These are phyloP conservation scores for Lophius americanus DNA, from an alignment of 2,797 vertebrate genomes.

Conservation along the genomic window DNA sequence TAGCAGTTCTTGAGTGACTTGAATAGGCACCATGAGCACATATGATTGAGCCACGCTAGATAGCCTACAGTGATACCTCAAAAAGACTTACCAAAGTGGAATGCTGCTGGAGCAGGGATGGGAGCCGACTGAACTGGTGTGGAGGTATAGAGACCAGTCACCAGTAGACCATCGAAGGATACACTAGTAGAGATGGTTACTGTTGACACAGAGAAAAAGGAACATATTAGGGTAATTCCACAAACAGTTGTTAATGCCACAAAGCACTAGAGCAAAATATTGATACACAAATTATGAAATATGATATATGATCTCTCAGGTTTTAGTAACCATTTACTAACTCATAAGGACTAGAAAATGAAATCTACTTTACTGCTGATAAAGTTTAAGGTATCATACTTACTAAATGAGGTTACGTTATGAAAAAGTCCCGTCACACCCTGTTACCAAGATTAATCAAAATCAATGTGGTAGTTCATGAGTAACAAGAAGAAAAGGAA, in stretches of 20 bases:
- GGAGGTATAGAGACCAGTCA: constrained; percentile 97
- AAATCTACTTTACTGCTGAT: constrained; percentile 13
- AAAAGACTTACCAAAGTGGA: constrained; percentile 93
- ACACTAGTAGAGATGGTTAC: constrained; percentile 97
- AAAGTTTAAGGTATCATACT: constrained; percentile 29
- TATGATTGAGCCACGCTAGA: constrained; percentile 8
- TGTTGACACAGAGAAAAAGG: constrained; percentile 71
- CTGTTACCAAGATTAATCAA: no score
- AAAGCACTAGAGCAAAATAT: background rate
- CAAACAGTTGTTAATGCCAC: background rate
- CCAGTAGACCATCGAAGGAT: constrained; percentile 94
- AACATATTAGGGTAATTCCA: background rate
- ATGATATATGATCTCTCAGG: background rate
- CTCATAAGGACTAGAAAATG: background rate
- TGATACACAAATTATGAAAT: background rate
- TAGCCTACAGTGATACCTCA: background rate
- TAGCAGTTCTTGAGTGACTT: constrained; percentile 24
- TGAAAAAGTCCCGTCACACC: no score
- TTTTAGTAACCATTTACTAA: constrained; percentile 1
- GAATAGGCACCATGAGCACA: constrained; percentile 11
- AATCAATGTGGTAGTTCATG: no score
- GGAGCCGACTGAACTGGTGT: constrained; percentile 94
- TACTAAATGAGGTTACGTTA: constrained; percentile 7
- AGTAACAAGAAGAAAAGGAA: no score
- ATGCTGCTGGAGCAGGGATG: constrained; percentile 90